Percentiles rank a stretch among this genome's conserved stretches.
These are phyloP conservation scores for Drosophila bipectinata DNA, from an alignment of 1,140 invertebrate species.

Conservation along the genomic window DNA sequence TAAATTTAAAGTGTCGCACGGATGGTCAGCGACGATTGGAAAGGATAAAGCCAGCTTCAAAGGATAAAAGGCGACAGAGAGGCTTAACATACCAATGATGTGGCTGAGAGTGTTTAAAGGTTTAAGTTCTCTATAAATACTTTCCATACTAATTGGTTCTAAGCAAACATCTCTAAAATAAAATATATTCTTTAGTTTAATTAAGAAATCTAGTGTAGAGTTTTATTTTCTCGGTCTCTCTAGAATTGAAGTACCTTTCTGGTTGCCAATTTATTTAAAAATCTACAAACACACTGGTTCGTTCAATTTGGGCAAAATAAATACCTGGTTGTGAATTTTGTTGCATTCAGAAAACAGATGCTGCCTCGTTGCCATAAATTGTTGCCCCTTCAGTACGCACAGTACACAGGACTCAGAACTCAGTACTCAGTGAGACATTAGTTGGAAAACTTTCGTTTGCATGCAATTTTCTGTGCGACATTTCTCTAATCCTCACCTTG, in stretches of 20 bases:
- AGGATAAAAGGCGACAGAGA: slow-evolving; percentile 1
- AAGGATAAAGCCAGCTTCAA: slow-evolving; percentile 17
- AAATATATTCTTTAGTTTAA: too few relatives aligned
- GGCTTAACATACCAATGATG: slow-evolving; percentile 15
- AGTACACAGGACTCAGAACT: neutral
- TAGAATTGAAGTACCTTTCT: neutral
- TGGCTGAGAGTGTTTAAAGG: slow-evolving; percentile 1
- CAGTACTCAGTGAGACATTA: slow-evolving; percentile 51
- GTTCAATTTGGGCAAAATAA: slow-evolving; percentile 9
- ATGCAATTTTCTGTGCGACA: slow-evolving; percentile 60
- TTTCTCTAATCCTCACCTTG: slow-evolving; percentile 75
- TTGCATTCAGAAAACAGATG: slow-evolving; percentile 33
- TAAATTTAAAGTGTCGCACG: slow-evolving; percentile 59
- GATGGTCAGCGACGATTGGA: slow-evolving; percentile 22
- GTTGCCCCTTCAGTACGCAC: slow-evolving; percentile 2
- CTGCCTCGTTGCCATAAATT: slow-evolving; percentile 38
- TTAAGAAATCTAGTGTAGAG: neutral
- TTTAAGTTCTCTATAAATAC: neutral
- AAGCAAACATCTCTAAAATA: neutral
- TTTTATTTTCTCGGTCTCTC: neutral
- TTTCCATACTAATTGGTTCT: neutral
- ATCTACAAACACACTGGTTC: neutral
- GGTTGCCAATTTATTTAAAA: slow-evolving; percentile 12
- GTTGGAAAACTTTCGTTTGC: slow-evolving; percentile 65
- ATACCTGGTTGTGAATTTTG: slow-evolving; percentile 16